A percentile compares a stretch with the other conserved stretches of the same genome.
Conservation (phyloP, 2,888 invertebrate genomes). For the Steinernema carpocapsae region DNA sequence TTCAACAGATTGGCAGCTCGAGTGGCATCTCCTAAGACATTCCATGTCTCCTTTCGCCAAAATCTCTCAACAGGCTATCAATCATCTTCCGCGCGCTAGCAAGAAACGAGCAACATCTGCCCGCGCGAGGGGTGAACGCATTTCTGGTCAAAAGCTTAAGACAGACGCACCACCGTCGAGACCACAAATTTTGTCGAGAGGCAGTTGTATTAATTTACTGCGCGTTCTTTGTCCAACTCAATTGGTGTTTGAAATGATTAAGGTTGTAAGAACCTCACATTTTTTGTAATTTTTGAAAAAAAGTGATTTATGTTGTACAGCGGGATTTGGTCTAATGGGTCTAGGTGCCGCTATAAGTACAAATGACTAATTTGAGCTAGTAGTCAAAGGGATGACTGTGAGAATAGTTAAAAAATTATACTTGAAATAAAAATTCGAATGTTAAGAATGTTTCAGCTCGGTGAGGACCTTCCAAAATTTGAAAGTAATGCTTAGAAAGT, state of each 20-base stretch:
- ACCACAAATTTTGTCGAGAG: conserved; percentile 17
- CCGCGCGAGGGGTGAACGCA: background rate
- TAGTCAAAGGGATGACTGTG: no score
- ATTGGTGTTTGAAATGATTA: background rate
- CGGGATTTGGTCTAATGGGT: no score
- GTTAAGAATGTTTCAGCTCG: no score
- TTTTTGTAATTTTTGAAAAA: no score
- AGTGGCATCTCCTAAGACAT: conserved; percentile 14
- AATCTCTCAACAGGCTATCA: conserved; percentile 31
- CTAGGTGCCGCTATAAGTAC: no score
- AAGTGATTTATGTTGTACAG: no score
- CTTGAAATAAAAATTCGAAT: no score
- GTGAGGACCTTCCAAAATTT: no score
- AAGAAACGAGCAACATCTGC: conserved; percentile 27
- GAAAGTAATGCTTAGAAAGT: no score
- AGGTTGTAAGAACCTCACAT: background rate
- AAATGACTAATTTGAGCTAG: no score
- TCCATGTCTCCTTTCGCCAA: background rate
- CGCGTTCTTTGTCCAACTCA: background rate
- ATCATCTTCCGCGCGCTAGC: conserved; percentile 10
- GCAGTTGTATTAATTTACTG: conserved; percentile 31
- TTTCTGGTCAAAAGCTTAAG: background rate
- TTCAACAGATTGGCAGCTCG: background rate
- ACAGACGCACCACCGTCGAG: background rate
- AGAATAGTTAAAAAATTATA: no score